These are phyloP conservation scores for Cynopterus brachyotis DNA, from an alignment of 2,113 vertebrate genomes.

Conservation along the genomic window DNA sequence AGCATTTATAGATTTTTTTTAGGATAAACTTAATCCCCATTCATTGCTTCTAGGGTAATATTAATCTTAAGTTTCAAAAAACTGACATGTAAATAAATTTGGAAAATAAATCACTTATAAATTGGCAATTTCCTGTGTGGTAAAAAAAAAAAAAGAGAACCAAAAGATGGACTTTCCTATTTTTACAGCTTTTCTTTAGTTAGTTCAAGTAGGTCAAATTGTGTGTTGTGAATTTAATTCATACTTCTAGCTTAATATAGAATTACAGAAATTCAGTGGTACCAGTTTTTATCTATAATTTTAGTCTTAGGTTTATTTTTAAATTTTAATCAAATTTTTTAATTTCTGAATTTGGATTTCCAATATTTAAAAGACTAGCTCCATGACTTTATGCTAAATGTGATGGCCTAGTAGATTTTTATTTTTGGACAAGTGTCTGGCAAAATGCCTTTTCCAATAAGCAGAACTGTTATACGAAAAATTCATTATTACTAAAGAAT, in stretches of 20 bases:
- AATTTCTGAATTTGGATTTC: not conserved
- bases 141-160: not conserved
- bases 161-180: not conserved
- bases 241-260: not conserved
- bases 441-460: conserved; percentile 49
- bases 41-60: conserved; percentile 29
- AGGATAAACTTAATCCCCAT: not conserved
- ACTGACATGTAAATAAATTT: conserved; percentile 11
- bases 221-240: not conserved
- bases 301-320: not conserved
- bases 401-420: not conserved
- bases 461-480: conserved; percentile 43
- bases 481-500: conserved; percentile 66
- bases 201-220: not conserved
- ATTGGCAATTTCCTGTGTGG: not conserved
- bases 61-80: conserved; percentile 15
- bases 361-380: not conserved
- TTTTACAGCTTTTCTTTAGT: not conserved
- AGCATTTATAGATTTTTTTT: conserved; percentile 33
- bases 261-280: not conserved
- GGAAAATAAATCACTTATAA: conserved; percentile 3
- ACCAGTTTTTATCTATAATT: not conserved
- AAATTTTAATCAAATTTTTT: not conserved
- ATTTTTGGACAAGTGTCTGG: not conserved
- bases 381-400: conserved; percentile 7